These are phyloP conservation scores for Opisthograptis luteolata DNA, from an alignment of 2,888 invertebrate species.

Conservation along the genomic window DNA sequence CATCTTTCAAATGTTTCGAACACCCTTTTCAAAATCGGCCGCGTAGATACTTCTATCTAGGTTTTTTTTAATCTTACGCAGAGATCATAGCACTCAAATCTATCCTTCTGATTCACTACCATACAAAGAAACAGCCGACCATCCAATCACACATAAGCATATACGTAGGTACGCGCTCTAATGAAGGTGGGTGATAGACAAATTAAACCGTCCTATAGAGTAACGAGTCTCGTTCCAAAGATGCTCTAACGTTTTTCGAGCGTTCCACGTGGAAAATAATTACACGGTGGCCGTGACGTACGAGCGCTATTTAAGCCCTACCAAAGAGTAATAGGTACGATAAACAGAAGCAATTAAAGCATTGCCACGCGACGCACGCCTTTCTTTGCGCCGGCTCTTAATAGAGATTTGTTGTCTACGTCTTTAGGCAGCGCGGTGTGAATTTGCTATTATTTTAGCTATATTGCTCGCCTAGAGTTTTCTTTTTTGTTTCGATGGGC, in stretches of 20 bases:
- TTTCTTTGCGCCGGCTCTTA: constrained; percentile 74
- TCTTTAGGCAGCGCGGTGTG: constrained; percentile 22
- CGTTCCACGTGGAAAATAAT: constrained; percentile 79
- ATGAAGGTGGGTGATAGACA: constrained; percentile 64
- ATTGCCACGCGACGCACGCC: constrained; percentile 81
- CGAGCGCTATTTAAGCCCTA: constrained; percentile 77
- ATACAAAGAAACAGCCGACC: constrained; percentile 27
- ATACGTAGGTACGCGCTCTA: constrained; percentile 49
- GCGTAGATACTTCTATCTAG: no score
- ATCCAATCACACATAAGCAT: constrained; percentile 48
- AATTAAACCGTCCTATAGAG: constrained; percentile 66
- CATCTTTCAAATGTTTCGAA: no score
- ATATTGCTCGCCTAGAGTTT: constrained; percentile 4
- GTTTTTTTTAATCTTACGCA: no score
- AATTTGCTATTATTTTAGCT: constrained; percentile 27
- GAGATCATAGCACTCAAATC: no score
- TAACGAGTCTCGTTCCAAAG: constrained; percentile 58
- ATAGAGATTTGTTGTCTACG: constrained; percentile 70
- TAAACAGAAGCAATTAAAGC: constrained; percentile 82
- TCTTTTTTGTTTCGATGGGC: not conserved
- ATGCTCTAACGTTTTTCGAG: constrained; percentile 71
- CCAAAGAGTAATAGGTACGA: constrained; percentile 79
- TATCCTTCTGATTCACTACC: not conserved
- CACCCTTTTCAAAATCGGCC: no score
- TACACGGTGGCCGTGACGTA: constrained; percentile 79